Evolutionary conservation across 2,113 vertebrate genomes (phyloP), one percentile per base, ranked within the genome.

Genomic region (Eublepharis macularius): DNA sequence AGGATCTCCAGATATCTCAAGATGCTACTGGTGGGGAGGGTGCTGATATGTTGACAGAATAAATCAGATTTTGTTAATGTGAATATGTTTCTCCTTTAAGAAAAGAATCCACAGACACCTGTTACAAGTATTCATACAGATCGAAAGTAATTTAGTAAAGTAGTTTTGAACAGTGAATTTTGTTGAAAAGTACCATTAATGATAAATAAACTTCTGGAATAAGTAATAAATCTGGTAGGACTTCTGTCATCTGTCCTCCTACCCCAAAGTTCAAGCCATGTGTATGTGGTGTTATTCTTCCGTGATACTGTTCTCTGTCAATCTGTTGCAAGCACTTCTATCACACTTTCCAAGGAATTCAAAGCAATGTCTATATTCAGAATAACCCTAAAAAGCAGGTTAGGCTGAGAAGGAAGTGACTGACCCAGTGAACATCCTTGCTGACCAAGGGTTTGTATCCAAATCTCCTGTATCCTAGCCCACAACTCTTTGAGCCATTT

Each of bases 11-110:
- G 51, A 96, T 97, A 91, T 97, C 98, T 2, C 75, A 94, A 1
- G 98, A 99, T 21, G 98, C 98, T 79, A 99, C 98, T 2, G 98
- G 98, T 70, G 98, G 92, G 88, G 98, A 98, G 68, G 99, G 98
- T 45, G 97, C 98, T 2, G 95, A 96, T 80, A 99, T 99, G 98
- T 96, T 99, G 97, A 95, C 93, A n/a, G 93, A 93, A 88, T 92
- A 83, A 94, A 41, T 60, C 2, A 34, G 41, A 4, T 82, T 43
- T 76, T 80, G 76, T 16, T 45, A 21, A 5, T 34, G 34, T 43
- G 47, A 17, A 1, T 32, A 0, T 1, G 66, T 68, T 57, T 74
- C 57, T 0, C 29, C 16, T 29, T n/a, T 45, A 34, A 39, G 21
- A 4, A 4, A 80, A 66, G 45, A 32, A 11, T 32, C 17, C 41